phyloP scores from a whole-genome alignment of 1,140 invertebrate genomes.

The Lepidurus packardi region DNA sequence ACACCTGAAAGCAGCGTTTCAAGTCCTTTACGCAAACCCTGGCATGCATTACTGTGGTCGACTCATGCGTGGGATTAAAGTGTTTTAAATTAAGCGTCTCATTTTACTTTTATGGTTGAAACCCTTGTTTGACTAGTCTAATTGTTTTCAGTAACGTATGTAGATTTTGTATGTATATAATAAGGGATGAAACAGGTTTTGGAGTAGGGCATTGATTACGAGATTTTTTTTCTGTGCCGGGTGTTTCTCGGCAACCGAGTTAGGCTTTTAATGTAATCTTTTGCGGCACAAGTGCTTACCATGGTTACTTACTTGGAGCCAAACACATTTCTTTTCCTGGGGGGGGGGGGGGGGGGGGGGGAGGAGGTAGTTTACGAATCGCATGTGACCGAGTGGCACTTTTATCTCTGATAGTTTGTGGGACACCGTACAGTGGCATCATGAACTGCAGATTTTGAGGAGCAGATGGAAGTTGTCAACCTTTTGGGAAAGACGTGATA shows the following conservation, averaged over 20 bases:
- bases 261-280: constrained; percentile 10
- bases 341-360: too few species aligned
- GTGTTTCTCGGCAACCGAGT: neutral
- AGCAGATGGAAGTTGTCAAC: neutral
- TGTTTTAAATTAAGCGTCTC: neutral
- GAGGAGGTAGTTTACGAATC: neutral
- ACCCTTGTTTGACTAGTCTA: neutral
- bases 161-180: neutral
- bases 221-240: neutral
- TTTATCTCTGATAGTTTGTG: neutral
- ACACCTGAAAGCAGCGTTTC: constrained; percentile 20
- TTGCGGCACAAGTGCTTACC: neutral
- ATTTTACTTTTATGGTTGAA: neutral
- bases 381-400: neutral
- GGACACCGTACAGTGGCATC: too few species aligned
- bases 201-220: neutral
- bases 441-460: neutral
- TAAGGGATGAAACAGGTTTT: neutral
- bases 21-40: constrained; percentile 3
- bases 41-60: neutral
- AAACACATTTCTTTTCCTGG: neutral
- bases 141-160: neutral
- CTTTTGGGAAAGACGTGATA: neutral
- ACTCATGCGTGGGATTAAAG: constrained; percentile 2
- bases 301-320: neutral